A percentile compares a stretch with the other conserved stretches of the same genome.
These are phyloP conservation scores for Ctenicera cuprea DNA, from an alignment of 2,888 invertebrate species.

Conservation along the genomic window DNA sequence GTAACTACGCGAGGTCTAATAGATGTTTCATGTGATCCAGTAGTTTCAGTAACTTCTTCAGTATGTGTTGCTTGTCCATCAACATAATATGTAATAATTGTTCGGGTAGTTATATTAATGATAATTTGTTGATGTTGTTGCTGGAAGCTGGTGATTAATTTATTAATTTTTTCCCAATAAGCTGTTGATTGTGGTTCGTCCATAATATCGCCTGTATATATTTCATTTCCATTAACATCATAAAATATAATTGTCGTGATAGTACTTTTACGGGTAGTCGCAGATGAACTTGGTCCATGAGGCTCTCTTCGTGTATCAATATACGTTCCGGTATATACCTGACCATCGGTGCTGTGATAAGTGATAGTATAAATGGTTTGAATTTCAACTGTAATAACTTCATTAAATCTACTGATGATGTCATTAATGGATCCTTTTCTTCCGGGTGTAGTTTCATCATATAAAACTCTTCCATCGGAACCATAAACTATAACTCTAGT, in stretches of 20 bases:
- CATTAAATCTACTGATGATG: slow-evolving; percentile 17
- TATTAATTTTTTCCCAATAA: slow-evolving; percentile 43
- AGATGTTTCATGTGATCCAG: not conserved
- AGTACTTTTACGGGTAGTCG: slow-evolving; percentile 10
- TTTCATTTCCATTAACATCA: slow-evolving; percentile 1
- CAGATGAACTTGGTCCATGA: not conserved
- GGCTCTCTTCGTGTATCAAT: slow-evolving; percentile 15
- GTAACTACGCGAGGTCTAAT: slow-evolving; percentile 16
- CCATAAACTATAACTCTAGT: slow-evolving; percentile 22
- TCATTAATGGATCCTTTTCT: slow-evolving; percentile 16
- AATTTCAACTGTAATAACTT: slow-evolving; percentile 27
- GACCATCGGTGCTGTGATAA: not conserved
- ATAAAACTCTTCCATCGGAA: not conserved
- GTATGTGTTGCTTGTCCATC: slow-evolving; percentile 37
- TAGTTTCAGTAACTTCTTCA: slow-evolving; percentile 10
- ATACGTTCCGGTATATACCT: slow-evolving; percentile 28
- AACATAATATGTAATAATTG: slow-evolving; percentile 34
- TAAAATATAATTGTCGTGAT: slow-evolving; percentile 18
- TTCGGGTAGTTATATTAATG: slow-evolving; percentile 10
- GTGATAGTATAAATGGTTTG: slow-evolving; percentile 21
- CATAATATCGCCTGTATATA: slow-evolving; percentile 31
- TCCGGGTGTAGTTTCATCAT: slow-evolving; percentile 6
- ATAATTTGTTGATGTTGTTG: slow-evolving; percentile 14
- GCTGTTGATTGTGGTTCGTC: slow-evolving; percentile 23
- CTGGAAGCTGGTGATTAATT: slow-evolving; percentile 22